Conservation (phyloP, 2,113 vertebrate genomes). For the Orcinus orca region DNA sequence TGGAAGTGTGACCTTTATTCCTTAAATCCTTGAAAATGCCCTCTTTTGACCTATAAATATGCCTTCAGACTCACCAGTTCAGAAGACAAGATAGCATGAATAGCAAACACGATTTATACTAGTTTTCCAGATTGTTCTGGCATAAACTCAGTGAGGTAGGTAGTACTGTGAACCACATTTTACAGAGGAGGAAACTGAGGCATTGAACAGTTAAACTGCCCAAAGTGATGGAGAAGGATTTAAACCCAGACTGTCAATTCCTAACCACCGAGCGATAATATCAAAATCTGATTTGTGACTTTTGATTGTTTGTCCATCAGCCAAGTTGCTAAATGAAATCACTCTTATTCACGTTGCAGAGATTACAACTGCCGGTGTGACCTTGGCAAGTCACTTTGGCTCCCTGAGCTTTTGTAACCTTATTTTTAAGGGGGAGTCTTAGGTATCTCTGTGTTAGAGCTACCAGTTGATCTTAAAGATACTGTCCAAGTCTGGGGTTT, state of each 20-base stretch:
- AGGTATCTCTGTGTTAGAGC: not conserved
- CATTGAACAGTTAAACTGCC: not conserved
- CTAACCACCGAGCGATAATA: not conserved
- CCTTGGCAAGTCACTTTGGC: not conserved
- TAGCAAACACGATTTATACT: not conserved
- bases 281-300: not conserved
- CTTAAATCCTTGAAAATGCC: not conserved
- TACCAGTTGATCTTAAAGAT: not conserved
- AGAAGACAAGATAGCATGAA: not conserved
- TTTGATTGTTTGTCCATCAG: not conserved
- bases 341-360: not conserved
- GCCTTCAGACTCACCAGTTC: not conserved
- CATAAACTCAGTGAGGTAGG: not conserved
- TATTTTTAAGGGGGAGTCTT: not conserved
- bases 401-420: not conserved
- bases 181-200: not conserved
- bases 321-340: not conserved
- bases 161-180: not conserved
- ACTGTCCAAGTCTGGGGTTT: not conserved
- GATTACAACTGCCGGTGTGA: not conserved
- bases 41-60: not conserved
- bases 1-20: slow-evolving; percentile 36
- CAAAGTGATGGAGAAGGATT: not conserved
- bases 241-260: not conserved
- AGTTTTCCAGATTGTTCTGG: not conserved